Evolutionary conservation across 2,888 invertebrate species (phyloP).

Genomic region (Leptopilina drosophilae): DNA sequence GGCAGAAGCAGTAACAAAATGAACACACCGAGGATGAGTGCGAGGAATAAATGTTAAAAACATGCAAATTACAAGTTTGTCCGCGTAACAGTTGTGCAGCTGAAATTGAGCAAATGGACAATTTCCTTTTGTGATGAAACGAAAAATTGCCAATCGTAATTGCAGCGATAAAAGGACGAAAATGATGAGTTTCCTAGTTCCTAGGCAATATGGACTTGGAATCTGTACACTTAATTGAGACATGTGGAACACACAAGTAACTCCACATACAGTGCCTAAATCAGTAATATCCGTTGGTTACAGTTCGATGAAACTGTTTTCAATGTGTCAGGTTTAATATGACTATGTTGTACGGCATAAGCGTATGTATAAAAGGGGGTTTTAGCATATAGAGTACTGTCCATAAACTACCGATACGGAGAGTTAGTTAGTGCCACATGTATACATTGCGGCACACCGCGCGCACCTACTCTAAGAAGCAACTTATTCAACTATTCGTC

Average conservation of each 20-base stretch:
- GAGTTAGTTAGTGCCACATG: background rate
- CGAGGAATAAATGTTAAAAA: background rate
- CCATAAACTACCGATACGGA: background rate
- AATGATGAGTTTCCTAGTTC: conserved; percentile 35
- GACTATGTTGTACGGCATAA: background rate
- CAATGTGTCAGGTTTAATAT: conserved; percentile 19
- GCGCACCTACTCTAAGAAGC: background rate
- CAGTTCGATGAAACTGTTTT: conserved; percentile 40
- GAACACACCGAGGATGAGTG: background rate
- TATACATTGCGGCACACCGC: background rate
- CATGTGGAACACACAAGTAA: conserved; percentile 15
- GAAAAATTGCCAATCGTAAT: conserved; percentile 37
- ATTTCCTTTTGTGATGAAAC: conserved; percentile 18
- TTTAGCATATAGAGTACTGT: conserved; percentile 37
- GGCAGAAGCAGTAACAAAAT: no score
- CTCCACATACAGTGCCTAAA: conserved; percentile 34
- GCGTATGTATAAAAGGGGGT: background rate
- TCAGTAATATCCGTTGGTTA: conserved; percentile 37
- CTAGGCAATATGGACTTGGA: conserved; percentile 27
- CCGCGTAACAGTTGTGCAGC: background rate
- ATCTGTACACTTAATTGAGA: conserved; percentile 18
- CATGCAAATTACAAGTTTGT: background rate
- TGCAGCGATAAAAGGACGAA: conserved; percentile 21
- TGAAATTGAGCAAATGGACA: conserved; percentile 16
- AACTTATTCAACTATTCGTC: conserved; percentile 6